Evolutionary conservation across 2,113 vertebrate genomes (phyloP).

Genomic region (Aviceda subcristata): DNA sequence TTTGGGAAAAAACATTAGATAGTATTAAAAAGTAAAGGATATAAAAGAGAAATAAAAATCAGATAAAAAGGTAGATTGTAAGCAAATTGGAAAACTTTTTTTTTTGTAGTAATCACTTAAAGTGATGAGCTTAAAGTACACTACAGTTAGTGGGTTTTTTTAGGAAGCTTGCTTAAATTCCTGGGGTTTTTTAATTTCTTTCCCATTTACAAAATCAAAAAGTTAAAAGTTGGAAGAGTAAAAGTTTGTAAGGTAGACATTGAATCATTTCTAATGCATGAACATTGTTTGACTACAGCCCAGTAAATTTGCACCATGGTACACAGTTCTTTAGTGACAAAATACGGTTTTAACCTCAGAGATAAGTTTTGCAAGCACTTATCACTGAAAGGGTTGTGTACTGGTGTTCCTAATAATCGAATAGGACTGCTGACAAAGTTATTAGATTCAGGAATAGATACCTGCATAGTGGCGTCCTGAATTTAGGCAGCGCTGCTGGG

Average conservation of each 20-base stretch:
- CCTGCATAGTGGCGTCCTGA: rapidly evolving
- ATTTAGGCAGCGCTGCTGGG: neutral
- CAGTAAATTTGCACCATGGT: rapidly evolving
- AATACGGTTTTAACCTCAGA: neutral
- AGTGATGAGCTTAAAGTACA: neutral
- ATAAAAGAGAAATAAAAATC: neutral
- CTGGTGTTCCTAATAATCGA: rapidly evolving
- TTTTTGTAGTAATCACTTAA: neutral
- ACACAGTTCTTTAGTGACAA: neutral
- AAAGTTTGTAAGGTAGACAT: neutral
- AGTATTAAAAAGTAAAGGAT: neutral
- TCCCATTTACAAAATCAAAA: neutral
- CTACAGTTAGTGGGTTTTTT: neutral
- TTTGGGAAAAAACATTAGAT: neutral
- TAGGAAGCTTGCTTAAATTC: neutral
- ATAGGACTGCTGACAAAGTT: neutral
- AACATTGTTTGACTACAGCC: rapidly evolving
- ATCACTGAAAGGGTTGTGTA: too few species aligned
- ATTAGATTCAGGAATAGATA: rapidly evolving
- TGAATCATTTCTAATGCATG: neutral
- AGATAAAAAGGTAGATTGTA: neutral
- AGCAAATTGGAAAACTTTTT: neutral
- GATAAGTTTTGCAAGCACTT: neutral
- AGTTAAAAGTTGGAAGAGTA: neutral
- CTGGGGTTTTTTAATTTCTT: neutral